Evolutionary conservation across 2,113 vertebrate genomes (phyloP), one percentile per base, ranked within the genome.

Genomic region (Hippolais icterina): DNA sequence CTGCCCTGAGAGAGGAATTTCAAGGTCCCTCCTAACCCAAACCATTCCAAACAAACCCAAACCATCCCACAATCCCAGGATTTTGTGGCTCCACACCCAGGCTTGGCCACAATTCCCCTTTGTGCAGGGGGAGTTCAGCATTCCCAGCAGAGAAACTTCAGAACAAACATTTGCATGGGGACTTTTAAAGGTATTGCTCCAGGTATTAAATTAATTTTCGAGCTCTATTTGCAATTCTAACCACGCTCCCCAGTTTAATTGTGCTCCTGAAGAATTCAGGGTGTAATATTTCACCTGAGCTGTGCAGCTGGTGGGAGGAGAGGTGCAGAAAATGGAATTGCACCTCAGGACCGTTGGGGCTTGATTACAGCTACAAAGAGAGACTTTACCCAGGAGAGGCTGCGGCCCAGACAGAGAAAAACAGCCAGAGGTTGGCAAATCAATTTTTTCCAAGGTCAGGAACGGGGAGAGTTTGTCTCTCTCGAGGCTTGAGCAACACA

Each of bases 391-490:
- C 93, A 79, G 86, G 81, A 89, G 87, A 95, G 66, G 60, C 93
- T 82, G 66, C 54, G 87, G 5, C 68, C 76, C 72, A 83, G 78
- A 69, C 81, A 31, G 59, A 52, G 49, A 25, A 70, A 83, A 82
- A 64, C 35, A 44, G 71, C 20, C 44, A 74, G 83, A 87, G 65
- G 44, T 3, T 64, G 70, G 83, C 65, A 89, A 92, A 84, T 87
- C 91, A 87, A 89, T 89, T 72, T 37, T 53, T 88, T 3, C 90
- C 90, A 96, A 96, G 94, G 95, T 95, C 93, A 91, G 59, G n/a
- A 65, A 68, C 0, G 0, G 28, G 65, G 54, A 81, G 61, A 28
- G 70, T 50, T 89, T 50, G 46, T 44, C 2, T 46, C 89, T 94
- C 74, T 5, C 1, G 21, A 74, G 71, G 29, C 8, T 8, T 47